Conservation (phyloP, 2,888 invertebrate genomes). For the Diplazon laetatorius region DNA sequence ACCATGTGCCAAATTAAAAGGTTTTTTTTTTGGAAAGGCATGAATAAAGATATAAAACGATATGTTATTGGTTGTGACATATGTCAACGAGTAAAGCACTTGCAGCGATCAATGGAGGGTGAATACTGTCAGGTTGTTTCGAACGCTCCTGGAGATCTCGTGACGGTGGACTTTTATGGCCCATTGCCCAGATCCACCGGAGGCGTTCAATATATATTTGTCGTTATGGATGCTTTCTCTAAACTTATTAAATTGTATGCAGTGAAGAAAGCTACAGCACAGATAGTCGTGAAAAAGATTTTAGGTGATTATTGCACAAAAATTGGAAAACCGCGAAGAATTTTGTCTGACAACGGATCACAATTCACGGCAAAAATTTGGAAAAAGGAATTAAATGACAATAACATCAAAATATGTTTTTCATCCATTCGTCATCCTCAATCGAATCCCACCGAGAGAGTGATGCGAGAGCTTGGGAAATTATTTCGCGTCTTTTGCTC, state of each 20-base stretch:
- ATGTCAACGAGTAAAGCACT: background rate
- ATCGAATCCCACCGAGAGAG: conserved; percentile 2
- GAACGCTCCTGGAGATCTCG: background rate
- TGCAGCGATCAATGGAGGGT: background rate
- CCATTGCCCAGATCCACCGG: background rate
- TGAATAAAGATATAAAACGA: background rate
- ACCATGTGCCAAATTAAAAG: background rate
- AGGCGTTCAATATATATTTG: conserved; percentile 2
- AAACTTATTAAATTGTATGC: background rate
- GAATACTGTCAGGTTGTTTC: background rate
- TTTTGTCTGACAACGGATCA: background rate
- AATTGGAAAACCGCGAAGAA: background rate
- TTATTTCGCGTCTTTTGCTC: background rate
- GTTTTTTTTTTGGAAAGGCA: background rate
- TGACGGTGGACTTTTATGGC: background rate
- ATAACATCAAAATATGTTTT: background rate
- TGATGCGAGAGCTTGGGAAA: background rate
- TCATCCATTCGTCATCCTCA: conserved; percentile 1
- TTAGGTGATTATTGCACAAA: background rate
- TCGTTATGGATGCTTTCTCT: background rate
- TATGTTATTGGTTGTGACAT: background rate
- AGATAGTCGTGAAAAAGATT: background rate
- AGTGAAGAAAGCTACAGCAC: background rate
- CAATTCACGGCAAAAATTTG: background rate
- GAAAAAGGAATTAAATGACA: background rate